Percentiles rank a stretch among this genome's conserved stretches.
phyloP scores from a whole-genome alignment of 2,888 invertebrate species.

The Heliconius sara region DNA sequence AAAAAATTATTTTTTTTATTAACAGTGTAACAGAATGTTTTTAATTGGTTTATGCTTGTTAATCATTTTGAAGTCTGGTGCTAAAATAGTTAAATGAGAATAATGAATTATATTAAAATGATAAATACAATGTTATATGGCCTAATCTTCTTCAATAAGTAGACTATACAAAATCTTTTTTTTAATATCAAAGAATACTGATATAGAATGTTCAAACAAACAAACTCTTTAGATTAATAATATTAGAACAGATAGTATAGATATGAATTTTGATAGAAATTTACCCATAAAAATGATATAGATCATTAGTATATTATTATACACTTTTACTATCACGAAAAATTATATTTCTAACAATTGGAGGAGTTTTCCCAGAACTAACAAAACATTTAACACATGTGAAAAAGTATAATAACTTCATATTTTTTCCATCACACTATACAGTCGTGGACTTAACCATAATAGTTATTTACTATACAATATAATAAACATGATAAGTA shows the following conservation, averaged over 20 bases:
- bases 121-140: too few species aligned
- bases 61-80: too few species aligned
- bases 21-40: background rate
- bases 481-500: background rate
- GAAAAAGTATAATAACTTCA: slow-evolving; percentile 8
- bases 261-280: background rate
- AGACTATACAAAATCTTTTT: too few species aligned
- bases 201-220: background rate
- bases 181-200: too few species aligned
- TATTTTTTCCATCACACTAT: slow-evolving; percentile 1
- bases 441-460: background rate
- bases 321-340: too few species aligned
- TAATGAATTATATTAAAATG: too few species aligned
- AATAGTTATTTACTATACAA: background rate
- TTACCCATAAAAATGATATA: background rate
- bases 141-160: too few species aligned
- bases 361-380: background rate
- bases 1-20: background rate
- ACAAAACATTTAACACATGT: slow-evolving; percentile 16
- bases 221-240: background rate
- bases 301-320: too few species aligned
- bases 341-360: background rate
- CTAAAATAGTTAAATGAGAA: too few species aligned
- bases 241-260: background rate
- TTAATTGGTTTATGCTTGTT: too few species aligned